Conservation (phyloP, 2,113 vertebrate genomes). For the Pelvicachromis taeniatus region DNA sequence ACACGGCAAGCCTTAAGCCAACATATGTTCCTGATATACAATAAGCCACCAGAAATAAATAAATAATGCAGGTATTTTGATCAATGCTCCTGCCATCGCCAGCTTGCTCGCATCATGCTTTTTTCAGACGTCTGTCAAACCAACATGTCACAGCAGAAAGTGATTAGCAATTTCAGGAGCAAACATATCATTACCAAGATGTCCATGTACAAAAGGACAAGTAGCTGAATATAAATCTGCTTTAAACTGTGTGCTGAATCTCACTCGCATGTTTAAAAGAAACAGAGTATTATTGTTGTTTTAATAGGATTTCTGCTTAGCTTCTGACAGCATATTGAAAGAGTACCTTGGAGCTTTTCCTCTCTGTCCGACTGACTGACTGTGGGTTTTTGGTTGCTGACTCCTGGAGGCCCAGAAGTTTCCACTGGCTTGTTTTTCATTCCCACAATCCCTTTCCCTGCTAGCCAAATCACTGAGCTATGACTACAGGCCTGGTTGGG, state of each 20-base stretch:
- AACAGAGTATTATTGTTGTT: conserved; percentile 30
- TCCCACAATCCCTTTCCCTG: conserved; percentile 67
- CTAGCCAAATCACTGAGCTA: conserved; percentile 74
- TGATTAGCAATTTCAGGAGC: conserved; percentile 55
- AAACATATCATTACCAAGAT: conserved; percentile 11
- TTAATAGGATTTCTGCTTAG: conserved; percentile 54
- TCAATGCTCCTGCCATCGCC: conserved; percentile 17
- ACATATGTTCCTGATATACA: conserved; percentile 42
- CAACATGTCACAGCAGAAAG: conserved; percentile 29
- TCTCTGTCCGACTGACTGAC: conserved; percentile 62
- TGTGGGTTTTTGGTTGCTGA: conserved; percentile 62
- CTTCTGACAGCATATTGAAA: conserved; percentile 53
- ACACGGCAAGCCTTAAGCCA: conserved; percentile 48
- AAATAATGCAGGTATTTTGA: conserved; percentile 43
- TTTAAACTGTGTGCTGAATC: conserved; percentile 2
- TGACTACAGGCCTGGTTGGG: conserved; percentile 74
- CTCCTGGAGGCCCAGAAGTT: conserved; percentile 71
- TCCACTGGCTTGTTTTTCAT: conserved; percentile 71
- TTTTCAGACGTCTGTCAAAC: conserved; percentile 33
- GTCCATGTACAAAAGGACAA: not conserved
- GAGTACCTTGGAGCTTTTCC: conserved; percentile 52
- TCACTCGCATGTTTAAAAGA: not conserved
- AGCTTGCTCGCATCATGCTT: conserved; percentile 1
- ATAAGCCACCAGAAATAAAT: conserved; percentile 8
- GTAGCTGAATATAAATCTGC: conserved; percentile 7